phyloP scores from a whole-genome alignment of 2,113 vertebrate genomes.

The Oreotrochilus melanogaster region DNA sequence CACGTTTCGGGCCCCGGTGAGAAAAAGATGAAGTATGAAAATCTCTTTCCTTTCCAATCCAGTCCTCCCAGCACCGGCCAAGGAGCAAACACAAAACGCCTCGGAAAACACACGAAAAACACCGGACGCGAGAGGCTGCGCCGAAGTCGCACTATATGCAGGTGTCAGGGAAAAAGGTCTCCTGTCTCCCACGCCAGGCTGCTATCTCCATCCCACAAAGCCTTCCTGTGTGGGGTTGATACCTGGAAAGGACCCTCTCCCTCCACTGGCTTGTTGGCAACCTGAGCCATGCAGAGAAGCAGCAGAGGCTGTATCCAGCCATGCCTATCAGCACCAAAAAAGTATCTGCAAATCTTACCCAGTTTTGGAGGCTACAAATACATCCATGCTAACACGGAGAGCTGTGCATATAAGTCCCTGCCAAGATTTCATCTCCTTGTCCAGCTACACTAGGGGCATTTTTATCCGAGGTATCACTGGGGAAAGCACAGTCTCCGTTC shows the following conservation, averaged over 20 bases:
- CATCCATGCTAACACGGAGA: neutral
- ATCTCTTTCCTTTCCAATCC: constrained; percentile 72
- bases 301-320: accelerated
- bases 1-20: constrained; percentile 56
- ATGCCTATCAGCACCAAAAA: neutral
- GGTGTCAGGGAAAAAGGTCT: constrained; percentile 72
- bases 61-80: constrained; percentile 54
- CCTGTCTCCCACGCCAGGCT: constrained; percentile 52
- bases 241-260: neutral
- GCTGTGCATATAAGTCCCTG: neutral
- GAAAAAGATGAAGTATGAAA: constrained; percentile 78
- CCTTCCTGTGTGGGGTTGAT: neutral
- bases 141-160: constrained; percentile 69
- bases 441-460: neutral
- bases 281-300: neutral
- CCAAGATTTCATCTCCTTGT: neutral
- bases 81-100: constrained; percentile 52
- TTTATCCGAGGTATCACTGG: neutral
- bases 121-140: constrained; percentile 36
- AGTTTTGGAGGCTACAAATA: neutral
- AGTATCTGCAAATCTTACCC: neutral
- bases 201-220: constrained; percentile 21
- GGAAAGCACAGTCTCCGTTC: neutral
- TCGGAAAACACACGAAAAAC: constrained; percentile 49
- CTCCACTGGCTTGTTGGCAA: accelerated